These are phyloP conservation scores for Leptoteleia sp. DNA, from an alignment of 1,140 invertebrate genomes.

Conservation along the genomic window DNA sequence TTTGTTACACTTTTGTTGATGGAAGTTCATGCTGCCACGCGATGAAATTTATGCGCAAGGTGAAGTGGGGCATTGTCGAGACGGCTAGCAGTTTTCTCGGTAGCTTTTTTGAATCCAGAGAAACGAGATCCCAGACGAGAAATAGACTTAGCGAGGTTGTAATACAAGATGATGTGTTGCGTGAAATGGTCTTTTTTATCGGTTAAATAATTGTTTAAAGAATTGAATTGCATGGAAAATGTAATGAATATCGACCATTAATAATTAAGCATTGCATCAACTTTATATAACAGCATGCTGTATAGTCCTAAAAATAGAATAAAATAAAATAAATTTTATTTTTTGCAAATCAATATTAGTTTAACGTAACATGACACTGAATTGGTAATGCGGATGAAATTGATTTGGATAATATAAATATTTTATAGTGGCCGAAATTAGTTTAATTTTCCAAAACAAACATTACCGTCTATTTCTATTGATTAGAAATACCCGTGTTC, in stretches of 20 bases:
- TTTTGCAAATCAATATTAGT: no score
- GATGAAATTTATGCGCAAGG: slow-evolving; percentile 12
- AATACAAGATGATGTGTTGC: slow-evolving; percentile 18
- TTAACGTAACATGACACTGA: no score
- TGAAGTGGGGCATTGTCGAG: slow-evolving; percentile 21
- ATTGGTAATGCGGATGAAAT: no score
- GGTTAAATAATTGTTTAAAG: slow-evolving; percentile 17
- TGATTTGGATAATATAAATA: no score
- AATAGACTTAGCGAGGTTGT: slow-evolving; percentile 26
- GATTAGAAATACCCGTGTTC: no score
- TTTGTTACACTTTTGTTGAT: slow-evolving; percentile 29
- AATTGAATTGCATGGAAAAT: slow-evolving; percentile 1
- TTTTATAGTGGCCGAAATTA: no score
- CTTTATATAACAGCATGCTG: no score
- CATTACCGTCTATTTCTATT: no score
- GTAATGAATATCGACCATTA: neutral
- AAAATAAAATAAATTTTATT: no score
- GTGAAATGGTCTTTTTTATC: slow-evolving; percentile 11
- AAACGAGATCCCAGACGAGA: slow-evolving; percentile 36
- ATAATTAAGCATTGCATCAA: neutral
- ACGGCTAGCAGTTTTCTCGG: slow-evolving; percentile 17
- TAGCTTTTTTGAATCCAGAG: slow-evolving; percentile 31
- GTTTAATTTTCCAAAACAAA: no score
- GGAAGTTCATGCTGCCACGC: neutral
- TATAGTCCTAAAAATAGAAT: no score